Evolutionary conservation across 2,113 vertebrate species (phyloP).

Genomic region (Strigops habroptila): DNA sequence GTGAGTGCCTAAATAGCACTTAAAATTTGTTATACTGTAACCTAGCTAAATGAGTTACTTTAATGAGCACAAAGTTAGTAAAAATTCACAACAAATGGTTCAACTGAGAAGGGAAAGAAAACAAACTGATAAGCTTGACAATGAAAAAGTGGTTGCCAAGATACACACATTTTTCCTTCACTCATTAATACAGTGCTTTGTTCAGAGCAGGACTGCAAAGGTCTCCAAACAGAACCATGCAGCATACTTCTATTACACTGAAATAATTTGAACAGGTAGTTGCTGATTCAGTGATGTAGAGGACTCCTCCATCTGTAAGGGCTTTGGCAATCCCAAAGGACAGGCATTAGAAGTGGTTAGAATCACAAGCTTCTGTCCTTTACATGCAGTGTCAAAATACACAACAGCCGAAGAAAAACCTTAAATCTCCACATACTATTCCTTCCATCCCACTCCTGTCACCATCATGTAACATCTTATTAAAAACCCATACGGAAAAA

Average conservation of each 20-base stretch:
- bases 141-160: slow-evolving; percentile 2
- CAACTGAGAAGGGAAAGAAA: not conserved
- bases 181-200: not conserved
- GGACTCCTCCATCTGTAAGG: not conserved
- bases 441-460: not conserved
- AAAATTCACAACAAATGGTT: not conserved
- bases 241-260: not conserved
- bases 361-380: not conserved
- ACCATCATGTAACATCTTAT: not conserved
- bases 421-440: not conserved
- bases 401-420: not conserved
- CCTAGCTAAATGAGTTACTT: not conserved
- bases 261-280: not conserved
- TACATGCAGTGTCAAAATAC: not conserved
- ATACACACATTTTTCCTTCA: not conserved
- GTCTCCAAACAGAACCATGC: not conserved
- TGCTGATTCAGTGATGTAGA: not conserved
- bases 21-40: not conserved
- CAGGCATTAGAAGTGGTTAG: not conserved
- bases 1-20: not conserved
- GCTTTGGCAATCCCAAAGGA: not conserved
- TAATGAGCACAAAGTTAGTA: not conserved
- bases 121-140: not conserved
- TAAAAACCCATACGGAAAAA: not conserved
- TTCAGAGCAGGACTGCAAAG: not conserved